These are phyloP conservation scores for Cheilosia variabilis DNA, from an alignment of 2,888 invertebrate genomes.

Conservation along the genomic window DNA sequence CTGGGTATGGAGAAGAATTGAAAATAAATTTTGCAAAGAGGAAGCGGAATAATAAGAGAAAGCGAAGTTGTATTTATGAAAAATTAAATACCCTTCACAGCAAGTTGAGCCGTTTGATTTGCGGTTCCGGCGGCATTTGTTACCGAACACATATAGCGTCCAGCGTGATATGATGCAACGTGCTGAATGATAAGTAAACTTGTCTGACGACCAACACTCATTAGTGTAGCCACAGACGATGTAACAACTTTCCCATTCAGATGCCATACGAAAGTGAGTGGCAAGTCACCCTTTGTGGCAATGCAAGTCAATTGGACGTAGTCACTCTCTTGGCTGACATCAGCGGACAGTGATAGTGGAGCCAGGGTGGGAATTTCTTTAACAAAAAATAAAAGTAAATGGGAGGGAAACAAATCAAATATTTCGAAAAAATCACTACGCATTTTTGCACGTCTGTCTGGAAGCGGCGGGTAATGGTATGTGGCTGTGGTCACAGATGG, in stretches of 20 bases:
- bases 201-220: conserved; percentile 82
- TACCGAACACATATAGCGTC: conserved; percentile 86
- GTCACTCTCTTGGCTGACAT: conserved; percentile 85
- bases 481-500: no score
- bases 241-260: conserved; percentile 78
- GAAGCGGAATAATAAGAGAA: conserved; percentile 17
- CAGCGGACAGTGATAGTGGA: conserved; percentile 80
- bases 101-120: conserved; percentile 84
- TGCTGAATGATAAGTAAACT: conserved; percentile 87
- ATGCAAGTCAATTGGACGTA: conserved; percentile 93
- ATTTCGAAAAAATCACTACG: conserved; percentile 1
- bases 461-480: neutral
- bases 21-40: conserved; percentile 17
- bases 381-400: conserved; percentile 26
- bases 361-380: conserved; percentile 81
- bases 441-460: neutral
- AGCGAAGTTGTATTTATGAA: conserved; percentile 3
- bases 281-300: conserved; percentile 89
- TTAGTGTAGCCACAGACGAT: conserved; percentile 79
- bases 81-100: conserved; percentile 86
- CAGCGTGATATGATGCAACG: conserved; percentile 86
- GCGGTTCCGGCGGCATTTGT: conserved; percentile 86
- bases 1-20: conserved; percentile 59
- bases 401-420: conserved; percentile 25
- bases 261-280: conserved; percentile 87